Base-by-base conservation (phyloP, 2,888 invertebrate species). In the Cartodere bifasciata region DNA sequence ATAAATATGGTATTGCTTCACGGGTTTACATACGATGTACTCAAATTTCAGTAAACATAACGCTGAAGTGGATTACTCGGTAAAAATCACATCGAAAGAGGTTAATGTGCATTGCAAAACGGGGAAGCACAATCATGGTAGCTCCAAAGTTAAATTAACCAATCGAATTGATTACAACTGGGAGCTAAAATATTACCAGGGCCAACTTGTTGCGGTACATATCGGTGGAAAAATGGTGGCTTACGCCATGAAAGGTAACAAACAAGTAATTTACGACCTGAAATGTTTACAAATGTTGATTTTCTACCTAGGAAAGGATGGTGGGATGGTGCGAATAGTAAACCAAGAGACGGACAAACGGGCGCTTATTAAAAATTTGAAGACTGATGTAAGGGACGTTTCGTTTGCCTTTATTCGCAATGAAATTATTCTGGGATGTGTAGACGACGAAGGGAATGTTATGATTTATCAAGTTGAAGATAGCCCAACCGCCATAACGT, bases 111-210 rank as follows among this genome's bases (percentile, higher is more conserved):
- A 74, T 33, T 77, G 81, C 16, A 78, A 74, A 32, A 65, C 75
- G 4, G 82, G 81, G 7, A 71, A 66, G 31, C 83, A 82, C 49
- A 73, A 75, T 47, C 81, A 81, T 49, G 86, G 86, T 24, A 84
- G 84, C 54, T 88, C 87, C 1, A 84, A 88, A 63, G 85, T 94
- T 14, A 90, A 88, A 54, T 71, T 90, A 24, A 47, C 40, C 7
- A 87, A 84, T 56, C 72, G 90, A 27, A 90, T 91, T 13, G 90
- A 91, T 51, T 92, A 85, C 57, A 83, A 82, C 42, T 94, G 94
- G 94, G 92, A 92, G 55, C 72, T 80, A 25, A 77, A 80, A 47
- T 82, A 83, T 52, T 88, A 90, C 49, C 68, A 76, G 1, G 92
- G 94, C 1, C 85, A 87, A 52, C 64, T 94, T 35, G 72, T 94